Base-by-base conservation (phyloP, 2,797 vertebrate species). In the Uromys caudimaculatus region DNA sequence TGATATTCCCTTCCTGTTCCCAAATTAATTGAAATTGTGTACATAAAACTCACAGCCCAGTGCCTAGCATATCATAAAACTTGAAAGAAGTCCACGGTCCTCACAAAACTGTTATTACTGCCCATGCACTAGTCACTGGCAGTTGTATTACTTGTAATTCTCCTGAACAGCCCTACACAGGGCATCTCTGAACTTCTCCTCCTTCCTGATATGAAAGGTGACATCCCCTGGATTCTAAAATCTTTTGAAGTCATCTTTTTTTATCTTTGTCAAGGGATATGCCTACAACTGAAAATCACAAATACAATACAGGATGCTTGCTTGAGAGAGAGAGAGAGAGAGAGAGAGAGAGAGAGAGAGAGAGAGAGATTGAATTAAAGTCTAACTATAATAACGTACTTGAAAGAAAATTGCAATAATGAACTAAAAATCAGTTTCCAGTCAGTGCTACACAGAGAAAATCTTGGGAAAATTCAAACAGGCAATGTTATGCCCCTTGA, bases 191-290 rank as follows among this genome's bases (percentile, higher is more conserved):
- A 95, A 83, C 82, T 96, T 27, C 24, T 97, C n/a, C 52, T 94
- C 14, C 87, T 82, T 79, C 35, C 7, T 69, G 44, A 1, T 87
- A 73, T 93, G 69, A 95, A 91, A 95, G 62, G 90, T 95, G 84
- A 64, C 73, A 50, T 85, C 44, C 89, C 54, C 62, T 91, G 73
- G 44, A 95, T 90, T 75, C 78, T 88, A 77, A 95, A 93, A 79
- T 88, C 76, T 85, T 96, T 96, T 89, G 87, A 94, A 95, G 90
- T 86, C 47, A 71, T 71, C 29, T 47, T 77, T 95, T 96, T 96
- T 96, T 73, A 92, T 92, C 71, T 84, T 85, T 95, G 75, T 96
- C 95, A 86, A 90, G 92, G 54, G 38, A 95, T 85, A 94, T 86
- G 60, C 44, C 85, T 60, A 50, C n/a, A 64, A 79, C 88, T 75